Conservation (phyloP, 2,888 invertebrate genomes). For the Himalopsyche japonica region DNA sequence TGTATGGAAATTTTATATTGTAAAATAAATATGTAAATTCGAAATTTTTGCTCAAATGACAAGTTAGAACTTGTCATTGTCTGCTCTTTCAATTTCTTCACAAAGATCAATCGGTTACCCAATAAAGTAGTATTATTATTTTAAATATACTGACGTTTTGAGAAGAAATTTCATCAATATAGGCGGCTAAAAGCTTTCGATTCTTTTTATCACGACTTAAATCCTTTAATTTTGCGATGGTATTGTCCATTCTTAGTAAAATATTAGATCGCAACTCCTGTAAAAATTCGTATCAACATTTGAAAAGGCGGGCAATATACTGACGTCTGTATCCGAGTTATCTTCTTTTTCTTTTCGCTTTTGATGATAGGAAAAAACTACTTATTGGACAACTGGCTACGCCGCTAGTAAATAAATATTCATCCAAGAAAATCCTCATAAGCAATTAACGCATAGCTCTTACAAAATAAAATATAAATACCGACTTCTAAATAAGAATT, state of each 20-base stretch:
- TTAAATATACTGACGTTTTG: not conserved
- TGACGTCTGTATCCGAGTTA: not conserved
- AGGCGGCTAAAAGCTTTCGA: conserved; percentile 12
- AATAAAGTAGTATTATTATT: not conserved
- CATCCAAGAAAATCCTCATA: too few species aligned
- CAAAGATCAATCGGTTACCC: too few species aligned
- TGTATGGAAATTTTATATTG: too few species aligned
- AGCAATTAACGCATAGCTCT: too few species aligned
- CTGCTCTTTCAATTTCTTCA: too few species aligned
- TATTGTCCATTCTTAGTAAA: conserved; percentile 2
- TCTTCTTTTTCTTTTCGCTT: not conserved
- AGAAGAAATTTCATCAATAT: conserved; percentile 1
- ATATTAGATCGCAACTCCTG: not conserved
- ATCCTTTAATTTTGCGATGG: conserved; percentile 2
- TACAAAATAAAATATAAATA: too few species aligned
- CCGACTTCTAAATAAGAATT: too few species aligned
- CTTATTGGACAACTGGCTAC: too few species aligned
- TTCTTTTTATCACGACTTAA: conserved; percentile 26
- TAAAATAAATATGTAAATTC: too few species aligned
- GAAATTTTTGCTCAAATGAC: too few species aligned
- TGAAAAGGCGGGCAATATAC: not conserved
- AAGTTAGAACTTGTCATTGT: not conserved
- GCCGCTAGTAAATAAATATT: too few species aligned
- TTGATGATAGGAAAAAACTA: not conserved
- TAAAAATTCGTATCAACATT: not conserved